A percentile compares a stretch with the other conserved stretches of the same genome.
These are phyloP conservation scores for Crocuta crocuta DNA, from an alignment of 2,113 vertebrate genomes.

Conservation along the genomic window DNA sequence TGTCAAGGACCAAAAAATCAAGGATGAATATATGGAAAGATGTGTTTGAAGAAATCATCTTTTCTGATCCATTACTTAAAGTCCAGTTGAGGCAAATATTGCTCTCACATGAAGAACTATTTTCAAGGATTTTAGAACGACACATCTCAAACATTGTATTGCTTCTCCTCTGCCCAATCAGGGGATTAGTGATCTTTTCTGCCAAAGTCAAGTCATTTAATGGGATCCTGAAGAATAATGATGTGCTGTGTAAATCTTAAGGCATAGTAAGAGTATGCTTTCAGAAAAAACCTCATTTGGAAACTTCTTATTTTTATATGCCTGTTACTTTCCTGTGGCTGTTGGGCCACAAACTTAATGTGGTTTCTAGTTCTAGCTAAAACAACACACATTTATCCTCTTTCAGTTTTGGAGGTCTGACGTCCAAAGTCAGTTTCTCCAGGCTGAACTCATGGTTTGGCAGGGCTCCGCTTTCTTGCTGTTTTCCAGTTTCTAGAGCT, in stretches of 20 bases:
- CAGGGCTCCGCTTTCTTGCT: background rate
- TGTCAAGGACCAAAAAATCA: background rate
- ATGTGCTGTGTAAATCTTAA: accelerated
- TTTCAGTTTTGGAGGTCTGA: slow-evolving; percentile 7
- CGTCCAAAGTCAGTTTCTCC: background rate
- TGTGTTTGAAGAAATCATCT: background rate
- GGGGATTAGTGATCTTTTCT: background rate
- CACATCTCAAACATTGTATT: background rate
- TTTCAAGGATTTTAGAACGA: background rate
- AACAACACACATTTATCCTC: background rate
- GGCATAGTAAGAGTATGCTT: background rate
- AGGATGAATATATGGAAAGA: background rate
- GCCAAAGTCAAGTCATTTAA: background rate
- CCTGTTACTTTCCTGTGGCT: background rate
- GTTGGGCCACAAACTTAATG: background rate
- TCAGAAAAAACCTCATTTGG: background rate
- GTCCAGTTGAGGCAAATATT: background rate
- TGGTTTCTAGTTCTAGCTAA: slow-evolving; percentile 29
- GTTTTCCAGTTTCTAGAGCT: background rate
- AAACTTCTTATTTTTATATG: background rate
- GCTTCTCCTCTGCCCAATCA: background rate
- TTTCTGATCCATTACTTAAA: background rate
- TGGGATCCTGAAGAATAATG: accelerated
- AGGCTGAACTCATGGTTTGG: background rate
- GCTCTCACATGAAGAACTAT: background rate